phyloP scores from a whole-genome alignment of 2,113 vertebrate species.

The Pseudorectes ferrugineus region DNA sequence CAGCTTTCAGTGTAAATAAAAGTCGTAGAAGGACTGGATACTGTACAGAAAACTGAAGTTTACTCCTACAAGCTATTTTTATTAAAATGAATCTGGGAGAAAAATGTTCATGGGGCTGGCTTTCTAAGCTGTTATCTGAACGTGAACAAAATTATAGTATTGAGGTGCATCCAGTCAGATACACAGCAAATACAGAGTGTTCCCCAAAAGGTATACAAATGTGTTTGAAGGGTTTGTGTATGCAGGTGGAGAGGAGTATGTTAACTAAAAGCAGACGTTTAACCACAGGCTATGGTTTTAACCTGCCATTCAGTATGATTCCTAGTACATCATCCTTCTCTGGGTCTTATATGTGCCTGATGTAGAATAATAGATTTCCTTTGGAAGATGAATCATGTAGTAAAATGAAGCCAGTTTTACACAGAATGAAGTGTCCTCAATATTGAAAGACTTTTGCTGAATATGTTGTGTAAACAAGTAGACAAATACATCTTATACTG shows the following conservation, averaged over 20 bases:
- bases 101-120: neutral
- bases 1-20: neutral
- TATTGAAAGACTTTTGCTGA: neutral
- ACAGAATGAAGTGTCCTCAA: neutral
- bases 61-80: neutral
- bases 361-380: neutral
- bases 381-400: neutral
- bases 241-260: fast-evolving
- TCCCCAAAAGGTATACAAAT: neutral
- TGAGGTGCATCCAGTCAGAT: neutral
- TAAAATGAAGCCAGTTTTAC: neutral
- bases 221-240: neutral
- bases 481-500: neutral
- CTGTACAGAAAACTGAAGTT: neutral
- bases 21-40: neutral
- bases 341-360: neutral
- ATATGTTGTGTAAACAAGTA: neutral
- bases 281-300: neutral
- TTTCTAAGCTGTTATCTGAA: neutral
- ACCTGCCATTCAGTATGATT: neutral
- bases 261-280: neutral
- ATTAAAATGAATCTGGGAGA: neutral
- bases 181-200: neutral
- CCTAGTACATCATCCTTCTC: neutral
- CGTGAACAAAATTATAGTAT: neutral